Base-by-base conservation (phyloP, 2,113 vertebrate species). In the Cyanoramphus novaezelandiae region DNA sequence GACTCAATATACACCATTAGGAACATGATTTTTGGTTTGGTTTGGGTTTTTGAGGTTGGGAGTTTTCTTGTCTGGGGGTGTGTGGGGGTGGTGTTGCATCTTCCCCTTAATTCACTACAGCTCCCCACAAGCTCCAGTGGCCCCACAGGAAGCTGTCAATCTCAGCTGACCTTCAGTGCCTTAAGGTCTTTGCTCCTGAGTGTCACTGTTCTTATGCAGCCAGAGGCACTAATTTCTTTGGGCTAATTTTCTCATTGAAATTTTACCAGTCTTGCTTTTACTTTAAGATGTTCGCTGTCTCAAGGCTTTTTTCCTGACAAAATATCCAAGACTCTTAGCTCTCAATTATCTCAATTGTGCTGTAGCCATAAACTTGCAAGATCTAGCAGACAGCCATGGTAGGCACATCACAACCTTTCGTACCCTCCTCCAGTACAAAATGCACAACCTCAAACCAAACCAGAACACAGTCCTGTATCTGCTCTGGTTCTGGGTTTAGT, bases 401-500 rank as follows among this genome's bases (percentile, higher is more conserved):
- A 77, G 16, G 35, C 49, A 75, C 28, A 57, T n/a, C 57, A 82
- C 23, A 2, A 17, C 12, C 67, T 76, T 63, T 37, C 39, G 57
- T 19, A 50, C 35, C 7, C 31, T 81, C 17, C 29, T 68, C 25
- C 64, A 57, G 59, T 3, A 55, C 33, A 65, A 31, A 68, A 46
- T 6, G 25, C 4, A 69, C 44, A 69, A 13, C 4, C 41, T 16
- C 15, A 49, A 41, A 35, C 16, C 60, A 53, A 67, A 80, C 24
- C 25, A 52, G 52, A 63, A 75, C 0, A 13, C 25, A 43, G 49
- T 28, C 47, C 52, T 0, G 0, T n/a, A 31, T 16, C 64, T 74
- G 2, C 1, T 13, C 35, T 24, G 28, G 39, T 59, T 69, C 43
- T 37, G 31, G 85, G 52, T n/a, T 13, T 13, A 55, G 55, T 82